phyloP scores from a whole-genome alignment of 2,797 vertebrate species.

The Acrossocheilus wenchowensis region DNA sequence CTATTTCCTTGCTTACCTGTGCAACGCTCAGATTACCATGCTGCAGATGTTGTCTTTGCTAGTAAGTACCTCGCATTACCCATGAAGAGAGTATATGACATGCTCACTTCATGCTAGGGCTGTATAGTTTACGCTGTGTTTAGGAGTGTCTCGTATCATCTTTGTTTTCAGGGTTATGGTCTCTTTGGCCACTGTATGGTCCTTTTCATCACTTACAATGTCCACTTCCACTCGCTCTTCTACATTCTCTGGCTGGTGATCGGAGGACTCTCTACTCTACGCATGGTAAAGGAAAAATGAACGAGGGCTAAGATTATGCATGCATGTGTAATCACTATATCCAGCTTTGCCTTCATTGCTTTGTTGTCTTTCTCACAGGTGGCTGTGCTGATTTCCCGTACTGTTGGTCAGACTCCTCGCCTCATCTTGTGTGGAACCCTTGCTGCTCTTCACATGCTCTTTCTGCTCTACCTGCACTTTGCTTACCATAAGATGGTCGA shows the following conservation, averaged over 20 bases:
- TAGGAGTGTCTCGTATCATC: neutral
- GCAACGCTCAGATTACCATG: constrained; percentile 97
- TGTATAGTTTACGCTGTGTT: neutral
- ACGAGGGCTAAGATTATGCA: constrained; percentile 23
- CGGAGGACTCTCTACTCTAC: constrained; percentile 92
- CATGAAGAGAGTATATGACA: neutral
- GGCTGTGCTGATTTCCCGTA: constrained; percentile 90
- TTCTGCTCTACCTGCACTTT: constrained; percentile 97
- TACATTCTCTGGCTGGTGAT: constrained; percentile 92
- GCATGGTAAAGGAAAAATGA: constrained; percentile 83
- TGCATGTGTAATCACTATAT: neutral
- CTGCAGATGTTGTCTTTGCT: constrained; percentile 94
- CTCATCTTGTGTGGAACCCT: constrained; percentile 90
- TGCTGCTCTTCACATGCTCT: constrained; percentile 92
- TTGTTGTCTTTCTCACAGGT: constrained; percentile 75
- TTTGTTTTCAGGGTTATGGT: constrained; percentile 87
- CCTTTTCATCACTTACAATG: constrained; percentile 93
- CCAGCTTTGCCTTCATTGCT: neutral
- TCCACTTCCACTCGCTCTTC: constrained; percentile 96
- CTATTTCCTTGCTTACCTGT: constrained; percentile 94
- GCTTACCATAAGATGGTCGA: constrained; percentile 96
- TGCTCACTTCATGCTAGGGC: neutral
- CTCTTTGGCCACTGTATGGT: constrained; percentile 95
- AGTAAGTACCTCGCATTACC: constrained; percentile 75
- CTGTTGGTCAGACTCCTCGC: constrained; percentile 91